Evolutionary conservation across 2,113 vertebrate species (phyloP).

Genomic region (Ophthalmolycus amberensis): DNA sequence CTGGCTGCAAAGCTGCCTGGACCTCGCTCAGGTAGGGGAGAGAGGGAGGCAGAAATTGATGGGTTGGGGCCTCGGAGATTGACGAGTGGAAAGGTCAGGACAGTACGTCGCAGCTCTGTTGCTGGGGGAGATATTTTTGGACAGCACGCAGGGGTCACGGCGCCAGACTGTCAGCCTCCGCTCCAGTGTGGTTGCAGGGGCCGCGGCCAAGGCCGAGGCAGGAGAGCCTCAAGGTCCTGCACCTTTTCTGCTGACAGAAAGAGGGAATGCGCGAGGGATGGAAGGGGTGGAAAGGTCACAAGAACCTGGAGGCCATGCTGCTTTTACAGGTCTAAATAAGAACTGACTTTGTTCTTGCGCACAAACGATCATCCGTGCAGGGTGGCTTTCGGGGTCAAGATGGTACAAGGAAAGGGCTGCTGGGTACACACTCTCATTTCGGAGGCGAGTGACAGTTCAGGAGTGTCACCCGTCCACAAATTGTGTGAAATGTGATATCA

Average conservation of each 20-base stretch:
- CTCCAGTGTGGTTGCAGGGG: conserved; percentile 30
- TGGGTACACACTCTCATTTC: conserved; percentile 48
- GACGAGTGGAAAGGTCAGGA: conserved; percentile 67
- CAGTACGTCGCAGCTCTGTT: conserved; percentile 54
- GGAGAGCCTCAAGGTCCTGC: conserved; percentile 65
- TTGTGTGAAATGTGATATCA: conserved; percentile 53
- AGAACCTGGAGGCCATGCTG: conserved; percentile 24
- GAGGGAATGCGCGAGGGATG: conserved; percentile 3
- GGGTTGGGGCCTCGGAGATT: conserved; percentile 42
- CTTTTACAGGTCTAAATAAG: conserved; percentile 59
- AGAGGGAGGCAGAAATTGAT: conserved; percentile 36
- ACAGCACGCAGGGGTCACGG: conserved; percentile 51
- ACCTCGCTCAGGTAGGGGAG: conserved; percentile 54
- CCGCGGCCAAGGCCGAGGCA: conserved; percentile 46
- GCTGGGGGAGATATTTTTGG: conserved; percentile 73
- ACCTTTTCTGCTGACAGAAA: conserved; percentile 65
- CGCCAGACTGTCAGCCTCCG: conserved; percentile 62
- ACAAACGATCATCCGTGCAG: conserved; percentile 8
- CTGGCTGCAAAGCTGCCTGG: conserved; percentile 55
- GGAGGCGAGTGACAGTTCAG: conserved; percentile 68
- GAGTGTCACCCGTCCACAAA: conserved; percentile 62
- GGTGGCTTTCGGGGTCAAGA: conserved; percentile 65
- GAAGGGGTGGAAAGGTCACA: conserved; percentile 38
- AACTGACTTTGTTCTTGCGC: conserved; percentile 20
- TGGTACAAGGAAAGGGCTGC: conserved; percentile 62